Base-by-base conservation (phyloP, 2,113 vertebrate species). In the Dryoscopus gambensis region DNA sequence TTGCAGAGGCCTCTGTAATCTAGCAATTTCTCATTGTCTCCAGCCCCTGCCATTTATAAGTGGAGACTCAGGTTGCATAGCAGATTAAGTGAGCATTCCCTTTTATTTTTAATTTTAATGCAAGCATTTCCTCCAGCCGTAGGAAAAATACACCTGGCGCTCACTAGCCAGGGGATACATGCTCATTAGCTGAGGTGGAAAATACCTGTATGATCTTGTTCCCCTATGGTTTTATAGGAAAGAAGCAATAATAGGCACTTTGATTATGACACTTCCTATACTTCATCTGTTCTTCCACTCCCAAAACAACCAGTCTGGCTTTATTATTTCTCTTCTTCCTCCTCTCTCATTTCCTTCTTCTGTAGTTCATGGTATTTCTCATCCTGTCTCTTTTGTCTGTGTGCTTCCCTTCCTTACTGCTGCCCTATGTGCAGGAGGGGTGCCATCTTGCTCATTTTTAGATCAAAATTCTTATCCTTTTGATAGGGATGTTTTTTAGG, bases 1-100 rank as follows among this genome's bases (percentile, higher is more conserved):
- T 94, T 84, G 96, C 79, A 89, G 96, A 86, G 77, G 70, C 35
- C 83, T 87, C 6, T 78, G 77, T 68, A 84, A 88, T 94, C 90
- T 37, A 86, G 92, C 76, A 75, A 78, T 94, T 92, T 71, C 88
- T 92, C 80, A 80, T 97, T 97, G 96, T 97, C 95, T 95, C 84
- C 42, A 93, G 92, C 13, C 79, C 75, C 47, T 81, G 81, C 91
- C 85, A 75, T 97, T 97, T 95, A 22, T 88, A 93, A 71, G 39
- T 17, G 25, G 46, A 39, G 75, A 65, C 53, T 90, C 74, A 75
- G 71, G 84, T 89, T 96, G 73, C 46, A 69, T 39, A 52, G 82
- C 77, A 70, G 74, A 93, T 68, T 39, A 77, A 92, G 79, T 84
- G 64, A 95, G 65, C 89, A 35, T 96, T 93, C 62, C 40, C 70